Evolutionary conservation across 2,797 vertebrate genomes (phyloP).

Genomic region (Pelobates cultripes): DNA sequence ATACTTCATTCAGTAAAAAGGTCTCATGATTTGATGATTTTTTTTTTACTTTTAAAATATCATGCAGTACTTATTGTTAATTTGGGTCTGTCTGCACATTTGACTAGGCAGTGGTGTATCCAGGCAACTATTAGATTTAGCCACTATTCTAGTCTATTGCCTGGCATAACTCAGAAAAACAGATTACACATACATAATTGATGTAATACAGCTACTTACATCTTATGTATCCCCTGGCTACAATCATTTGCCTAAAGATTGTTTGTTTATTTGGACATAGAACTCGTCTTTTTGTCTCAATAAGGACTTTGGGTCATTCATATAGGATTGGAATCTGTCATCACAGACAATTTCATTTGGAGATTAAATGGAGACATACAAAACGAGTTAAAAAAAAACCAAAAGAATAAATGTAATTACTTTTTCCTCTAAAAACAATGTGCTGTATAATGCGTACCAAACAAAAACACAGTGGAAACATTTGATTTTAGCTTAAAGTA

Average conservation of each 20-base stretch:
- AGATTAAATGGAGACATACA: slow-evolving; percentile 42
- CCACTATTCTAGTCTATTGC: background rate
- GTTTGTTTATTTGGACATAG: slow-evolving; percentile 45
- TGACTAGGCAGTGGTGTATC: slow-evolving; percentile 55
- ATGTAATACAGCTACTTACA: slow-evolving; percentile 51
- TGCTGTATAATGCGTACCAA: background rate
- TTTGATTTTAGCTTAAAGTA: background rate
- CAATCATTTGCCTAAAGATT: background rate
- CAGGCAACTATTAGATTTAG: slow-evolving; percentile 59
- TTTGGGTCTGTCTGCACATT: slow-evolving; percentile 25
- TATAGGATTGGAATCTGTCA: slow-evolving; percentile 46
- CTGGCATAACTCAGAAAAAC: slow-evolving; percentile 45
- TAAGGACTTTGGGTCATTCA: slow-evolving; percentile 39
- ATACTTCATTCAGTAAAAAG: background rate
- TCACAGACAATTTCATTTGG: slow-evolving; percentile 38
- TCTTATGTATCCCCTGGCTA: slow-evolving; percentile 44
- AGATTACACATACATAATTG: slow-evolving; percentile 57
- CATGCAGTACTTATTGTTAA: slow-evolving; percentile 18
- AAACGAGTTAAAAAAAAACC: slow-evolving; percentile 25
- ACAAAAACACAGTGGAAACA: background rate
- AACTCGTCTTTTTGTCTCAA: slow-evolving; percentile 11
- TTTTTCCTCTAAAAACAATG: slow-evolving; percentile 1
- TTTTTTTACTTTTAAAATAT: slow-evolving; percentile 38
- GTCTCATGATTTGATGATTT: slow-evolving; percentile 41
- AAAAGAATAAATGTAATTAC: slow-evolving; percentile 24